Conservation (phyloP, 2,888 invertebrate genomes). For the Melanchra persicariae region DNA sequence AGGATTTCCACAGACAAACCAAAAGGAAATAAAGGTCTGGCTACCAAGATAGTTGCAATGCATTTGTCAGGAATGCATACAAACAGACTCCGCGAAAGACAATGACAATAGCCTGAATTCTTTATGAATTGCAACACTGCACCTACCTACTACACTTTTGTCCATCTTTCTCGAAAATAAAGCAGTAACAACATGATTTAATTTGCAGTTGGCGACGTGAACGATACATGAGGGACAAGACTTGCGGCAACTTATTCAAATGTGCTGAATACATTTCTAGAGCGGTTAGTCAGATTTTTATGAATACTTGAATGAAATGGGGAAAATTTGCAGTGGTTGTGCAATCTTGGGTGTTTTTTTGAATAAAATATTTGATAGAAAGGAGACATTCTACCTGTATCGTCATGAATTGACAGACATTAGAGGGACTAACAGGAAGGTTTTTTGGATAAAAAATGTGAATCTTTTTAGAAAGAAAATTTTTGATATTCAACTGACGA, state of each 20-base stretch:
- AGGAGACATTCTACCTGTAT: background rate
- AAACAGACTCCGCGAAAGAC: background rate
- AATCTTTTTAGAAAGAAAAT: too few species aligned
- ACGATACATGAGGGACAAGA: slow-evolving; percentile 33
- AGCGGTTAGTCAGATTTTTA: slow-evolving; percentile 38
- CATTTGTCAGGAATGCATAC: background rate
- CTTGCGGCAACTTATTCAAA: slow-evolving; percentile 35
- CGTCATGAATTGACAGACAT: too few species aligned
- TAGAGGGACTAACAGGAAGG: too few species aligned
- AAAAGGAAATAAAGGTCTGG: too few species aligned
- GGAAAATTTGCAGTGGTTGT: background rate
- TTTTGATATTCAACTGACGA: too few species aligned
- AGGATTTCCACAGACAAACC: too few species aligned
- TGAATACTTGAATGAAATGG: slow-evolving; percentile 28
- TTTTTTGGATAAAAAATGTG: too few species aligned
- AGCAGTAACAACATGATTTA: slow-evolving; percentile 19
- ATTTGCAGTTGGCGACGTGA: slow-evolving; percentile 3
- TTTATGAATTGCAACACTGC: background rate
- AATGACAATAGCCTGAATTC: background rate
- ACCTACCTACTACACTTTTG: background rate
- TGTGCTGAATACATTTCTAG: slow-evolving; percentile 32
- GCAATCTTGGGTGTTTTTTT: background rate
- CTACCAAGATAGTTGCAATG: too few species aligned
- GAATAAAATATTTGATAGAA: background rate
- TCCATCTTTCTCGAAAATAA: background rate